These are phyloP conservation scores for Rhipidura dahli DNA, from an alignment of 2,113 vertebrate genomes.

Conservation along the genomic window DNA sequence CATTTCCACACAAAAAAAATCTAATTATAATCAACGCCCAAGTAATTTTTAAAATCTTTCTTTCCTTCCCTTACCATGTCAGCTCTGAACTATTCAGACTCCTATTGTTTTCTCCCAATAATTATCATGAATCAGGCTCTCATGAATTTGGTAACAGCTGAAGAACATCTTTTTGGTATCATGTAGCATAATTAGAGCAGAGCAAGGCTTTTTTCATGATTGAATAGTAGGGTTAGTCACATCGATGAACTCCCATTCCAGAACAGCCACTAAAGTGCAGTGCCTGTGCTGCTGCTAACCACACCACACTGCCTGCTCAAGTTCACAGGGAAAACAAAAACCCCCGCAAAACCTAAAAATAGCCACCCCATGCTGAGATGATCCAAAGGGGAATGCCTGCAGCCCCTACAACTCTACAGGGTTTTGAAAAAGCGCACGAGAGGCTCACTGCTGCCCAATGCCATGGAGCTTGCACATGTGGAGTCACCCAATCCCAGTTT, in stretches of 20 bases:
- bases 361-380: background rate
- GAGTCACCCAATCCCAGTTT: background rate
- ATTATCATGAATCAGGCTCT: background rate
- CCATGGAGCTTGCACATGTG: background rate
- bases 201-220: background rate
- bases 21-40: background rate
- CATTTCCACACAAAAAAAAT: background rate
- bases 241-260: background rate
- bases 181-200: background rate
- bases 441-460: background rate
- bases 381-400: background rate
- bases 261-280: background rate
- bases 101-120: background rate
- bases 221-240: constrained; percentile 12
- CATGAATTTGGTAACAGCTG: background rate
- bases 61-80: background rate
- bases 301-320: background rate
- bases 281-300: background rate
- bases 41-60: background rate
- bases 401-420: fast-evolving
- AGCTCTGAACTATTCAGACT: background rate
- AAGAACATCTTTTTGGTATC: constrained; percentile 3
- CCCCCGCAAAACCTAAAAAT: background rate
- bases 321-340: background rate
- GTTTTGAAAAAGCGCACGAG: background rate